phyloP scores from a whole-genome alignment of 2,888 invertebrate genomes.

The Lithodes maja region DNA sequence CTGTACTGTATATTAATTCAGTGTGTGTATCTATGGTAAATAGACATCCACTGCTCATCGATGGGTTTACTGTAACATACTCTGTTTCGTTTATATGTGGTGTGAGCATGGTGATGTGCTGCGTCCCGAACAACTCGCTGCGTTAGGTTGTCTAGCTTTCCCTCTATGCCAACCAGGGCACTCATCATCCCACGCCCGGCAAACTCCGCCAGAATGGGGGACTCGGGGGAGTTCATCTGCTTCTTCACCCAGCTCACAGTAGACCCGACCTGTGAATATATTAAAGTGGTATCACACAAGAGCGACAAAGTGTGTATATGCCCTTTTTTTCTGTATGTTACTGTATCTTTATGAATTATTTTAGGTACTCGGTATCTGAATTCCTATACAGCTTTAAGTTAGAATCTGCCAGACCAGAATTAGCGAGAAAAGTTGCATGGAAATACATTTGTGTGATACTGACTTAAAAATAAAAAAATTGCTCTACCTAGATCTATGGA shows the following conservation, averaged over 20 bases:
- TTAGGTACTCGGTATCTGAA: too few species aligned
- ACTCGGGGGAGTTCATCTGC: slow-evolving; percentile 34
- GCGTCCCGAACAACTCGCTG: not conserved
- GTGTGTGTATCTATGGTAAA: too few species aligned
- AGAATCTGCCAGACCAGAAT: too few species aligned
- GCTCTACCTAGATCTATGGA: too few species aligned
- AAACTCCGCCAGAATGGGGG: slow-evolving; percentile 53
- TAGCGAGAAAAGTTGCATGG: too few species aligned
- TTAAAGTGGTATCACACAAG: not conserved
- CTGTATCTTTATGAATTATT: too few species aligned
- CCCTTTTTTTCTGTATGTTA: too few species aligned
- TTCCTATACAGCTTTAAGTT: too few species aligned
- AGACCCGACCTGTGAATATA: slow-evolving; percentile 52
- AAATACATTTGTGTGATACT: too few species aligned
- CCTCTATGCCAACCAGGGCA: slow-evolving; percentile 52
- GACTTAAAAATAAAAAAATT: too few species aligned
- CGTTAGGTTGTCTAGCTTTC: slow-evolving; percentile 49
- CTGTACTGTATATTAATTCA: too few species aligned
- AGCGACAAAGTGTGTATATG: too few species aligned
- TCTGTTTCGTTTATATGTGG: slow-evolving; percentile 21
- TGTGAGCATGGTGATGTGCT: slow-evolving; percentile 5
- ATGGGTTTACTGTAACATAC: slow-evolving; percentile 4
- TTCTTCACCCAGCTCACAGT: slow-evolving; percentile 66
- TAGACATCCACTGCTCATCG: not conserved
- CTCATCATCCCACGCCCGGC: slow-evolving; percentile 62